phyloP scores from a whole-genome alignment of 2,113 vertebrate genomes.

The Coreoperca whiteheadi region DNA sequence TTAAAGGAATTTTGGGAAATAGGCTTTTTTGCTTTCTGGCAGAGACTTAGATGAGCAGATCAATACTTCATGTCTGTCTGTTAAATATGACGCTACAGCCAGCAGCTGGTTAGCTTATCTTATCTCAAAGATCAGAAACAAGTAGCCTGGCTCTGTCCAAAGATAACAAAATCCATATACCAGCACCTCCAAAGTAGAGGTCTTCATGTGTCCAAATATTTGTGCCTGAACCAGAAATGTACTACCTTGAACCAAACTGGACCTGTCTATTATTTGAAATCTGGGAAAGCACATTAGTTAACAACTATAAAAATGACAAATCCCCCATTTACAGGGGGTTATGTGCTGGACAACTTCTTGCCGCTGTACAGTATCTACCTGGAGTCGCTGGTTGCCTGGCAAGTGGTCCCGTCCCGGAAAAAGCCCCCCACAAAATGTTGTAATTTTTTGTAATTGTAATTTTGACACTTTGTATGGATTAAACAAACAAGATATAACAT shows the following conservation, averaged over 20 bases:
- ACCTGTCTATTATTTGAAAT: no score
- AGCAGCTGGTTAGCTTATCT: neutral
- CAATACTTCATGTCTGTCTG: neutral
- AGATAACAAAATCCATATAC: neutral
- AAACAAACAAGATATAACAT: neutral
- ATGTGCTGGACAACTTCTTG: neutral
- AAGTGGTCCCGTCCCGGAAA: neutral
- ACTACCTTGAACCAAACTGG: no score
- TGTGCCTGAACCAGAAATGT: no score
- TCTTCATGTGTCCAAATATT: no score
- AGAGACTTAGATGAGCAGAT: neutral
- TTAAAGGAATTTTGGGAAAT: neutral
- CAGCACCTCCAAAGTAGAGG: neutral
- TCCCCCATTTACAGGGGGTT: neutral
- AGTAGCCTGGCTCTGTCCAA: neutral
- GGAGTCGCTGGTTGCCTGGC: neutral
- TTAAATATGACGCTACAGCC: constrained; percentile 1
- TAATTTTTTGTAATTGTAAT: no score
- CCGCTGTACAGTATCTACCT: neutral
- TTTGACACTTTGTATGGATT: neutral
- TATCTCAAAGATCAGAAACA: neutral
- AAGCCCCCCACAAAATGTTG: neutral
- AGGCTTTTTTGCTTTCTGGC: neutral
- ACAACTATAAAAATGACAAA: neutral
- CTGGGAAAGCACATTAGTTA: neutral